Evolutionary conservation across 1,140 invertebrate genomes (phyloP).

Genomic region (Nilaparvata lugens): DNA sequence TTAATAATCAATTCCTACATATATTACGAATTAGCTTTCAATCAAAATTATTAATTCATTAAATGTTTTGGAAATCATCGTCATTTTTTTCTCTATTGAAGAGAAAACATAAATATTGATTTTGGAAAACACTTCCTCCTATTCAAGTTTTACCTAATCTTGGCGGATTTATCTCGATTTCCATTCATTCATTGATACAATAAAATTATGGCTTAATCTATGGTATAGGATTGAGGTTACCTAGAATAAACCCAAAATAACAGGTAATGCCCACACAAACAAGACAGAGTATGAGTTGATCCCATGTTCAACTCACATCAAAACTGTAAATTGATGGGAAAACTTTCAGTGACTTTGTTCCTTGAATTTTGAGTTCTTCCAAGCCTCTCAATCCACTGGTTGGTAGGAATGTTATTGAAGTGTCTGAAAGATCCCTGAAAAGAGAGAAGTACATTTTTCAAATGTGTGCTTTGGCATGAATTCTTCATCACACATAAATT

Average conservation of each 20-base stretch:
- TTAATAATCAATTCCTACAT: no score
- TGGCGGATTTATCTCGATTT: neutral
- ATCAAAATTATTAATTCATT: no score
- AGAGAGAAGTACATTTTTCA: no score
- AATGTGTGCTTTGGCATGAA: no score
- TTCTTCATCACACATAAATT: no score
- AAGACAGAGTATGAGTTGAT: neutral
- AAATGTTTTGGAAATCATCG: no score
- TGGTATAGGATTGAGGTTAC: constrained; percentile 21
- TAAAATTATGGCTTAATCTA: constrained; percentile 9
- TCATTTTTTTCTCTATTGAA: no score
- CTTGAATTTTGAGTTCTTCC: constrained; percentile 56
- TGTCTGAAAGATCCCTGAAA: constrained; percentile 60
- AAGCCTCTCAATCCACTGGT: constrained; percentile 59
- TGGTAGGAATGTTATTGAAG: constrained; percentile 60
- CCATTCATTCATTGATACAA: neutral
- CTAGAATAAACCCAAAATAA: neutral
- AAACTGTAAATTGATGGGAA: constrained; percentile 79
- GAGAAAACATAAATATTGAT: no score
- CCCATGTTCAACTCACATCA: constrained; percentile 38
- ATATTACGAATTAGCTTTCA: no score
- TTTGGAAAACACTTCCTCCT: no score
- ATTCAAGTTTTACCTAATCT: no score
- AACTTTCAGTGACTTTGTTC: constrained; percentile 59
- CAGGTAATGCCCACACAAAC: neutral